These are phyloP conservation scores for Hydriomena furcata DNA, from an alignment of 2,888 invertebrate species.

Conservation along the genomic window DNA sequence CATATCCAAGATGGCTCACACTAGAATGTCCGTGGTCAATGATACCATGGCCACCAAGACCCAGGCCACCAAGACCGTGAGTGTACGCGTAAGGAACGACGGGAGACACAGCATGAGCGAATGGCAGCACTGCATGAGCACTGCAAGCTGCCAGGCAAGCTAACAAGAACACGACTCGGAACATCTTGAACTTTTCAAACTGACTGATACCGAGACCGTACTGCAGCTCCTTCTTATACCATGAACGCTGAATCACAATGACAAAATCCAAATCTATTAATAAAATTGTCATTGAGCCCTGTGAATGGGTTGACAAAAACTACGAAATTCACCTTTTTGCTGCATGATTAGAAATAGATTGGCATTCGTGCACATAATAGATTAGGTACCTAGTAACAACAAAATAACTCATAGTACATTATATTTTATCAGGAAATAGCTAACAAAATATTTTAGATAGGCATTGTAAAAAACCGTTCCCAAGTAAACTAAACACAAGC, in stretches of 20 bases:
- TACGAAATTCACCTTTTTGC: constrained; percentile 51
- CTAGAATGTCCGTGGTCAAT: constrained; percentile 29
- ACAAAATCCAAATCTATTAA: constrained; percentile 61
- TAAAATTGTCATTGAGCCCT: constrained; percentile 59
- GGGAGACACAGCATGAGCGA: constrained; percentile 44
- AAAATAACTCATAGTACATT: constrained; percentile 6
- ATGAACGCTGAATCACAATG: constrained; percentile 57
- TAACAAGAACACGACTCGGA: constrained; percentile 48
- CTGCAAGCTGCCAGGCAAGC: constrained; percentile 53
- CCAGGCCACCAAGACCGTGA: constrained; percentile 46
- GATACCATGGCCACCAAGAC: constrained; percentile 46
- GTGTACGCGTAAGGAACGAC: constrained; percentile 35
- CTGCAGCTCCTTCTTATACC: constrained; percentile 63
- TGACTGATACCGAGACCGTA: constrained; percentile 48
- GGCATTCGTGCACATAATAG: constrained; percentile 37
- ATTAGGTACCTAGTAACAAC: constrained; percentile 35
- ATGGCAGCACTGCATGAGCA: constrained; percentile 56
- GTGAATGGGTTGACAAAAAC: constrained; percentile 55
- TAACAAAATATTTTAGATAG: background rate
- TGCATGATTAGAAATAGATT: constrained; percentile 41
- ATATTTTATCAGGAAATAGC: constrained; percentile 19
- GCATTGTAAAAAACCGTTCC: no score
- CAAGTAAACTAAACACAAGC: background rate
- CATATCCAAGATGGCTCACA: constrained; percentile 17
- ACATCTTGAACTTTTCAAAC: constrained; percentile 51